These are phyloP conservation scores for Melanocharis versteri DNA, from an alignment of 2,113 vertebrate species.

Conservation along the genomic window DNA sequence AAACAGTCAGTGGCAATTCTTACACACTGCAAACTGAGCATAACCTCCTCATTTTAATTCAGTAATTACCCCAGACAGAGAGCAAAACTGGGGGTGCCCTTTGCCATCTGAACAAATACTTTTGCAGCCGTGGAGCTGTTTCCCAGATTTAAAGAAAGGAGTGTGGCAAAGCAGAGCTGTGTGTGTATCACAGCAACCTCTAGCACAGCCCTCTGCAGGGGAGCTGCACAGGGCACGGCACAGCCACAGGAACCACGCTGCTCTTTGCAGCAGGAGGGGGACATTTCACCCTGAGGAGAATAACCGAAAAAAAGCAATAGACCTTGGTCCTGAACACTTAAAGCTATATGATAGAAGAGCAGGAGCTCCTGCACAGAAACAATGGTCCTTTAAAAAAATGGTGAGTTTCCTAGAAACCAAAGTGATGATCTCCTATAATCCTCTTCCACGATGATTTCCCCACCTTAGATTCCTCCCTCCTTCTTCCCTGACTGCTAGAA, in stretches of 20 bases:
- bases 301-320: neutral
- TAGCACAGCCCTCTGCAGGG: neutral
- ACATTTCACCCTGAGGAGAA: neutral
- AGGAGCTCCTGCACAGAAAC: neutral
- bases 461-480: neutral
- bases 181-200: neutral
- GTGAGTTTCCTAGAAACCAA: neutral
- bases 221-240: neutral
- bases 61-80: neutral
- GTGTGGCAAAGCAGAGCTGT: neutral
- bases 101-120: neutral
- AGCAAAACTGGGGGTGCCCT: neutral
- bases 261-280: neutral
- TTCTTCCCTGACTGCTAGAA: neutral
- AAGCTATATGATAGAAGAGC: neutral
- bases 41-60: neutral
- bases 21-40: neutral
- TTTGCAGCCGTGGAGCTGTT: rapidly evolving
- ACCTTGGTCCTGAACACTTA: neutral
- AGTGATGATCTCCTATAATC: neutral
- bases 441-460: neutral
- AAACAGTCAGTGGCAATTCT: neutral
- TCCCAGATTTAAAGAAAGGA: neutral
- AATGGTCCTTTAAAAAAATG: neutral
- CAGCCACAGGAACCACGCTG: neutral